Conservation (phyloP, 2,113 vertebrate species). For the Leiothrix lutea region DNA sequence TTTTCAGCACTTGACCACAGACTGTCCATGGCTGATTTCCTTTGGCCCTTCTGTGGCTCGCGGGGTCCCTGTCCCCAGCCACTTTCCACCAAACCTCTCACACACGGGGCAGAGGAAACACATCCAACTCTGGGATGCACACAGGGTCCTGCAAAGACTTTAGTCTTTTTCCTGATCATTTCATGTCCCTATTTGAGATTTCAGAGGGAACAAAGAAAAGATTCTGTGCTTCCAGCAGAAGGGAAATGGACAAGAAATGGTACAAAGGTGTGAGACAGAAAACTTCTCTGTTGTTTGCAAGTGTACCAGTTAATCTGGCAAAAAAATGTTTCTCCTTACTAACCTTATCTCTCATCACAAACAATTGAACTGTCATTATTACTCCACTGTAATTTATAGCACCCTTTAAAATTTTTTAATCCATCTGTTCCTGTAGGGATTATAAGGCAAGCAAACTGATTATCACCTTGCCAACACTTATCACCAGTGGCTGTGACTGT, state of each 20-base stretch:
- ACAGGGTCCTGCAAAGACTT: not conserved
- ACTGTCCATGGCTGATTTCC: not conserved
- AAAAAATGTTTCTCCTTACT: not conserved
- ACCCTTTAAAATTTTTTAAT: not conserved
- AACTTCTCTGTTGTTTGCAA: not conserved
- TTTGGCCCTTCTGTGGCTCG: not conserved
- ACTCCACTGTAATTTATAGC: not conserved
- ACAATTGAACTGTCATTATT: not conserved
- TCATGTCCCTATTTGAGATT: not conserved
- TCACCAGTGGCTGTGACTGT: not conserved
- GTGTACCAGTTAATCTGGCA: not conserved
- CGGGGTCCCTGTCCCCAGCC: accelerated
- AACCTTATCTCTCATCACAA: not conserved
- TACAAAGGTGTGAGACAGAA: not conserved
- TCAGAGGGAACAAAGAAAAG: not conserved
- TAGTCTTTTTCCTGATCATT: not conserved
- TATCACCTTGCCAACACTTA: slow-evolving; percentile 36
- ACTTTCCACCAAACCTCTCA: not conserved
- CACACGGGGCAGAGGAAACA: not conserved
- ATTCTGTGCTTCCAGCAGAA: not conserved
- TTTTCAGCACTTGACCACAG: not conserved
- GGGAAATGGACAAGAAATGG: not conserved
- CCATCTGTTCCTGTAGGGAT: not conserved
- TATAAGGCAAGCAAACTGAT: slow-evolving; percentile 20
- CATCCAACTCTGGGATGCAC: accelerated